Evolutionary conservation across 2,888 invertebrate species (phyloP).

Genomic region (Lasius fuliginosus): DNA sequence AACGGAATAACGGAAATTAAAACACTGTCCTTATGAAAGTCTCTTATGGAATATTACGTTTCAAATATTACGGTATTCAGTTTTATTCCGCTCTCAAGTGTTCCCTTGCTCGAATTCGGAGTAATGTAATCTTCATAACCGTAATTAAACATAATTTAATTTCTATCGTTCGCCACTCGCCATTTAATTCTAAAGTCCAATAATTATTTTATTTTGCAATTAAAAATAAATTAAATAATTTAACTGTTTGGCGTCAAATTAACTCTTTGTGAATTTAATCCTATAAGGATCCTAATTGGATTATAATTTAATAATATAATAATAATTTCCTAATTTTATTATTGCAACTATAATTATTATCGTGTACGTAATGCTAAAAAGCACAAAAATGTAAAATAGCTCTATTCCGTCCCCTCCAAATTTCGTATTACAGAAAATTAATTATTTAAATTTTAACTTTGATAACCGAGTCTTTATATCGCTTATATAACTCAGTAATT

Average conservation of each 20-base stretch:
- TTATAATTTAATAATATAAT: neutral
- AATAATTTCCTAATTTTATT: neutral
- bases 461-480: slow-evolving; percentile 7
- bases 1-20: slow-evolving; percentile 46
- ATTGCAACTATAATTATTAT: neutral
- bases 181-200: slow-evolving; percentile 8
- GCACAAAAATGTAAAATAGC: neutral
- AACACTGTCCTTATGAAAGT: neutral
- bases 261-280: neutral
- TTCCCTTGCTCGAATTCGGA: neutral
- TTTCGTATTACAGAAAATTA: neutral
- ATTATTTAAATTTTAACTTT: slow-evolving; percentile 4
- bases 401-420: neutral
- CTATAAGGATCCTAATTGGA: neutral
- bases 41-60: slow-evolving; percentile 26
- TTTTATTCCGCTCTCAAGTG: slow-evolving; percentile 8
- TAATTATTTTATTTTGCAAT: neutral
- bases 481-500: neutral
- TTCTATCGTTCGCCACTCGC: neutral
- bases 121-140: neutral
- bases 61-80: slow-evolving; percentile 12
- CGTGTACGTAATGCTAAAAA: neutral
- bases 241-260: neutral
- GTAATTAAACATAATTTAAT: slow-evolving; percentile 34
- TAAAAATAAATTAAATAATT: slow-evolving; percentile 10